Evolutionary conservation across 2,113 vertebrate genomes (phyloP).

Genomic region (Forbesichthys papilliferus): DNA sequence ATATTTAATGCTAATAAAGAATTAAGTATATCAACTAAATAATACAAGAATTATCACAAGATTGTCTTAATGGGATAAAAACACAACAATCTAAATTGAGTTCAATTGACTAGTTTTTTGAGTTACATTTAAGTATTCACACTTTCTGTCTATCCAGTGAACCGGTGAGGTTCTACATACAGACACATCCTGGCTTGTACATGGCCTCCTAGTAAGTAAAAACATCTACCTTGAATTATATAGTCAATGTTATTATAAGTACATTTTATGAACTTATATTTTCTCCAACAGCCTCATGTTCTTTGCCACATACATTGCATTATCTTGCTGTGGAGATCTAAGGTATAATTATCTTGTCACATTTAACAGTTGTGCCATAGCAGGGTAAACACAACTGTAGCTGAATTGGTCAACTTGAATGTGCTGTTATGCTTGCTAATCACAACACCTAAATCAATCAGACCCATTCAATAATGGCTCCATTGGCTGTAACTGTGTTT

Average conservation of each 20-base stretch:
- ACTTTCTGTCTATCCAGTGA: conserved; percentile 72
- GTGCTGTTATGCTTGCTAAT: too few species aligned
- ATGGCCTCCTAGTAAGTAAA: conserved; percentile 90
- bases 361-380: background rate
- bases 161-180: conserved; percentile 85
- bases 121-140: background rate
- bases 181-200: conserved; percentile 87
- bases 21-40: background rate
- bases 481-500: too few species aligned
- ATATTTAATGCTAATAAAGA: background rate
- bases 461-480: too few species aligned
- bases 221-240: background rate
- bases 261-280: background rate
- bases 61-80: background rate
- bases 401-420: too few species aligned
- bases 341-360: conserved; percentile 39
- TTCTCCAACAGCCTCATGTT: conserved; percentile 81
- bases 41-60: background rate
- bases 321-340: conserved; percentile 84
- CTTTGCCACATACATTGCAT: conserved; percentile 86
- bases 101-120: background rate
- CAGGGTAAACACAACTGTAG: too few species aligned
- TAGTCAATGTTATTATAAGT: background rate
- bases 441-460: too few species aligned
- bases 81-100: too few species aligned